Base-by-base conservation (phyloP, 2,797 vertebrate genomes). In the Acipenser transmontanus region DNA sequence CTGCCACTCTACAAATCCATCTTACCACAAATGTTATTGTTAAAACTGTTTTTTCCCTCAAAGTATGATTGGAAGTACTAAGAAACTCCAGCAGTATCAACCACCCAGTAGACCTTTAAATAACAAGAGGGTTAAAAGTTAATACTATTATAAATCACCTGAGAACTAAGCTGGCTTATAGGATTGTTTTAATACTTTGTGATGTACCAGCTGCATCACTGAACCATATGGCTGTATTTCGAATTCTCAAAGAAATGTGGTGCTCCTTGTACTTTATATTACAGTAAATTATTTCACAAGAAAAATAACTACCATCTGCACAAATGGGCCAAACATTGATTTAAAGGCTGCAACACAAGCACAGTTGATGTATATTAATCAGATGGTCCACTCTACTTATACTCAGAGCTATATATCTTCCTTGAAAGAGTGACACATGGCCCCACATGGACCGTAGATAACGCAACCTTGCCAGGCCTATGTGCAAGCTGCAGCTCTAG, bases 301-400 rank as follows among this genome's bases (percentile, higher is more conserved):
- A 71, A 68, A 49, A 81, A 77, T 70, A 77, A 77, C 70, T 74
- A 80, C 81, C 81, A 85, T 84, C 78, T 87, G 79, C 74, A 82
- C 72, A 66, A 76, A 79, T 76, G 65, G 34, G 70, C 74, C 71
- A 70, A 73, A 76, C 83, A 77, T 66, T 84, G 81, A 87, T 85
- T 87, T 87, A 87, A 79, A 81, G 74, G 66, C 73, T 83, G 77
- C 76, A 86, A 81, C 74, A 78, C 72, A 80, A 84, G 79, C 73
- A 75, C 80, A 78, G 74, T 78, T 77, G 81, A 78, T 50, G 61
- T 50, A 14, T 72, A 69, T 72, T 69, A 64, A 69, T 69, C 62
- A 62, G 34, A 47, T 9, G 34, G 14, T 10, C 65, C 7, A 1
- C 70, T 73, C 70, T 75, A 67, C 72, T 65, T 65, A 74, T 69